Conservation (phyloP, 2,888 invertebrate genomes). For the Cataglyphis altisquamis region DNA sequence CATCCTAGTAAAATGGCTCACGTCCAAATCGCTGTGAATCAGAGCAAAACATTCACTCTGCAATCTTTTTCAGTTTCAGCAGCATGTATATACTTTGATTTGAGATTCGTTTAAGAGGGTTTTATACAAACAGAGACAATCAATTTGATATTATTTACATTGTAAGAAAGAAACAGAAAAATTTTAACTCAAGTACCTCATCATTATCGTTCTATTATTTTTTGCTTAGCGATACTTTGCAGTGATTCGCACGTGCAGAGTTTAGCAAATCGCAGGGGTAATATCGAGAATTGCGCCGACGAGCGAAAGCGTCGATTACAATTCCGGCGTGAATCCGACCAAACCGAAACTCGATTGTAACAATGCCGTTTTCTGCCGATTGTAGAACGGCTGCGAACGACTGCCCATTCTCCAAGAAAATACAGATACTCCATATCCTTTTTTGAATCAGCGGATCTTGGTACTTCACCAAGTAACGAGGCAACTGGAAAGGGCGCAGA, state of each 20-base stretch:
- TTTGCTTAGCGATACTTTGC: neutral
- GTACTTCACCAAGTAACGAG: conserved; percentile 39
- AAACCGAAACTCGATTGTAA: conserved; percentile 68
- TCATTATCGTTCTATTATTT: neutral
- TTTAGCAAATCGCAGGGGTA: conserved; percentile 20
- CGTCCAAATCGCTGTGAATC: conserved; percentile 41
- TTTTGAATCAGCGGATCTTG: conserved; percentile 62
- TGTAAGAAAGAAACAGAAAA: too few species aligned
- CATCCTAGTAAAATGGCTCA: conserved; percentile 31
- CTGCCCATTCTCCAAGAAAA: conserved; percentile 54
- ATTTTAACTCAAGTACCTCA: neutral
- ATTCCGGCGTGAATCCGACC: conserved; percentile 41
- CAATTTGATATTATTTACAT: conserved; percentile 9
- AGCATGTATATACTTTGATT: neutral
- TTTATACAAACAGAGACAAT: conserved; percentile 16
- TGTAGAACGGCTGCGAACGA: conserved; percentile 59
- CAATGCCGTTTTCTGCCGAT: conserved; percentile 59
- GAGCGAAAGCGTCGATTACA: conserved; percentile 22
- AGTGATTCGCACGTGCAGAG: neutral
- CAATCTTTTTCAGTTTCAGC: conserved; percentile 16
- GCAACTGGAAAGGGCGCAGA: conserved; percentile 8
- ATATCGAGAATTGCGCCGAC: conserved; percentile 18
- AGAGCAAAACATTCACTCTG: conserved; percentile 38
- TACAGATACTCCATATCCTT: conserved; percentile 50
- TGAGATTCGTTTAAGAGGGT: neutral